Conservation (phyloP, 2,113 vertebrate species). For the Alligator sinensis region DNA sequence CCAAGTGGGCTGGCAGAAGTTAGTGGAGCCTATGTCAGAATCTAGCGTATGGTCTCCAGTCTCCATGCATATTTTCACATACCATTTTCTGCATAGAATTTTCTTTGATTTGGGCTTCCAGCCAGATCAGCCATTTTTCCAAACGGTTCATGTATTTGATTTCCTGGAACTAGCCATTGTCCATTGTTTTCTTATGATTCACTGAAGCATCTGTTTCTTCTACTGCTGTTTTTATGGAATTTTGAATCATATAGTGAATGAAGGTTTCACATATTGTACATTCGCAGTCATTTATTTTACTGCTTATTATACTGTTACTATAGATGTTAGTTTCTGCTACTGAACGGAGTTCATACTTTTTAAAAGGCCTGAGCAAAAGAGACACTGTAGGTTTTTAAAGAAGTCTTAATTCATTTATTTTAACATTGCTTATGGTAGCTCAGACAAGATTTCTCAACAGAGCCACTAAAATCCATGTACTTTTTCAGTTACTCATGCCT, state of each 20-base stretch:
- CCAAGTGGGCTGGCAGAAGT: not conserved
- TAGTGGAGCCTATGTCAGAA: not conserved
- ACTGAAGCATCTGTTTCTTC: not conserved
- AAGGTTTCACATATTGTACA: not conserved
- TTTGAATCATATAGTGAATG: not conserved
- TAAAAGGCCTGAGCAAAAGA: not conserved
- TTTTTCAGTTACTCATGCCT: not conserved
- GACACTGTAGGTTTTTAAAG: not conserved
- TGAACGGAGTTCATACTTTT: conserved; percentile 25
- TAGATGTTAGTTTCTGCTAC: not conserved
- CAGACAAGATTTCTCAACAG: not conserved
- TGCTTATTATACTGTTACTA: not conserved
- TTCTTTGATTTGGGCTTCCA: conserved; percentile 6
- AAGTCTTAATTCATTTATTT: not conserved
- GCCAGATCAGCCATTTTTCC: not conserved
- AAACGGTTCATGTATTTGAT: not conserved
- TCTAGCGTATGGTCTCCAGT: not conserved
- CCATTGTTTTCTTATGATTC: conserved; percentile 30
- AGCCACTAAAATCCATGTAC: not conserved
- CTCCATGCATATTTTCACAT: not conserved
- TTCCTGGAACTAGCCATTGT: not conserved
- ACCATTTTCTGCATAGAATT: conserved; percentile 21
- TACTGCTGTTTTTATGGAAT: conserved; percentile 8
- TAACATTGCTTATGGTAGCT: not conserved
- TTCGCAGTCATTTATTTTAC: not conserved